These are phyloP conservation scores for Melipona quadrifasciata DNA, from an alignment of 1,140 invertebrate species.

Conservation along the genomic window DNA sequence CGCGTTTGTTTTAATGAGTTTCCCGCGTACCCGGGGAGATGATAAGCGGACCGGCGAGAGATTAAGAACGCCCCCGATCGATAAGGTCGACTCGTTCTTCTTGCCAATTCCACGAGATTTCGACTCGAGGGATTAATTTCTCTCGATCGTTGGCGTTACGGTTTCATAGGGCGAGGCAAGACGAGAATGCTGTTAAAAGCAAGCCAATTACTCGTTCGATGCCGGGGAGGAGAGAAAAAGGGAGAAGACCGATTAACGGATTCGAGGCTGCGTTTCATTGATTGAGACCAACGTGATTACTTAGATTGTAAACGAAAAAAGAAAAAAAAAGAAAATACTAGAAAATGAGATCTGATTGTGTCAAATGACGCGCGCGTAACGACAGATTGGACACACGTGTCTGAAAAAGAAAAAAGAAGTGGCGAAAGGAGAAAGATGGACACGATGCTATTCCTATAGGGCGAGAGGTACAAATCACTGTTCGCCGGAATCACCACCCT, in stretches of 20 bases:
- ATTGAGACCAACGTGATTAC: too few relatives aligned
- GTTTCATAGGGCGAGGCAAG: background rate
- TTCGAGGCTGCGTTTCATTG: background rate
- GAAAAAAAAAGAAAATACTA: too few relatives aligned
- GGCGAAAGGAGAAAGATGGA: too few relatives aligned
- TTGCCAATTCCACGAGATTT: slow-evolving; percentile 37
- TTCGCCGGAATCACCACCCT: too few relatives aligned
- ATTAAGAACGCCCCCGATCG: slow-evolving; percentile 42
- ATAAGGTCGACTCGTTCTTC: slow-evolving; percentile 34
- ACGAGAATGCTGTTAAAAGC: background rate
- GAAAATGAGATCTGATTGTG: too few relatives aligned
- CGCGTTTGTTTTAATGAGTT: slow-evolving; percentile 39
- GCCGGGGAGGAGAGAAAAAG: too few relatives aligned
- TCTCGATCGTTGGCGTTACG: background rate
- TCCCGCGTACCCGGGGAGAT: slow-evolving; percentile 18
- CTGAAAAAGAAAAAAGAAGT: too few relatives aligned
- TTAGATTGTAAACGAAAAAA: too few relatives aligned
- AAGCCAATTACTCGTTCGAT: background rate
- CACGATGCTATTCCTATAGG: too few relatives aligned
- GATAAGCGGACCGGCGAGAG: slow-evolving; percentile 37
- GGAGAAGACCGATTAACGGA: background rate
- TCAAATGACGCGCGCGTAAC: too few relatives aligned
- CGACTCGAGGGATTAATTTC: slow-evolving; percentile 35
- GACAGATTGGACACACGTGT: too few relatives aligned
- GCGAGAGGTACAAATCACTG: too few relatives aligned